These are phyloP conservation scores for Palythoa grandiflora DNA, from an alignment of 92 coral and sea anemone species.

Conservation along the genomic window DNA sequence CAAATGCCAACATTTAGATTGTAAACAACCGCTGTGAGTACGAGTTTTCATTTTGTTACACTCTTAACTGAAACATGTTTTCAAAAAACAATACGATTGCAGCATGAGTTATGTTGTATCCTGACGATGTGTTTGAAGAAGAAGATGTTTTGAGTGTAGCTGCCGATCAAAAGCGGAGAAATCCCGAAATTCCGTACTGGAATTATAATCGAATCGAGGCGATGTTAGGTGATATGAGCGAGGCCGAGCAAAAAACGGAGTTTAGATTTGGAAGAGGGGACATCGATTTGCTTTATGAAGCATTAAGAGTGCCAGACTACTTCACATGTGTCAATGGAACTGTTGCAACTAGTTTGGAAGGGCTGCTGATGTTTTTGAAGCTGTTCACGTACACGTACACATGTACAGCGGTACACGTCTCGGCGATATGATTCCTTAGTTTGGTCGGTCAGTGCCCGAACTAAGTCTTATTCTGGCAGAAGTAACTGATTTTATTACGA, in stretches of 20 bases:
- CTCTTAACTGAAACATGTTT: too few relatives aligned
- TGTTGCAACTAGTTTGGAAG: slow-evolving; percentile 56
- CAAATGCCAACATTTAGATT: too few relatives aligned
- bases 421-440: slow-evolving; percentile 56
- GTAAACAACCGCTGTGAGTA: neutral
- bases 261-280: slow-evolving; percentile 12
- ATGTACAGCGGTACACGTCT: too few relatives aligned
- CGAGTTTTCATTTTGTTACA: too few relatives aligned
- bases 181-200: slow-evolving; percentile 54
- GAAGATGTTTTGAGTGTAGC: slow-evolving; percentile 37
- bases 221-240: slow-evolving; percentile 42
- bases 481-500: neutral
- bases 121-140: neutral
- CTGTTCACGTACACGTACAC: slow-evolving; percentile 63
- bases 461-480: neutral
- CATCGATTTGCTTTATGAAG: slow-evolving; percentile 23
- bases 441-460: slow-evolving; percentile 46
- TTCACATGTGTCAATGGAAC: slow-evolving; percentile 59
- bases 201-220: slow-evolving; percentile 54
- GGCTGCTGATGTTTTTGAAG: slow-evolving; percentile 59
- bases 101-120: too few relatives aligned
- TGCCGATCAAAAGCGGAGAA: slow-evolving; percentile 32
- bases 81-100: too few relatives aligned
- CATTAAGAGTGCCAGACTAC: slow-evolving; percentile 38
- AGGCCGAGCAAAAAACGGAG: slow-evolving; percentile 43